These are phyloP conservation scores for Amblyjoppa proteus DNA, from an alignment of 2,888 invertebrate species.

Conservation along the genomic window DNA sequence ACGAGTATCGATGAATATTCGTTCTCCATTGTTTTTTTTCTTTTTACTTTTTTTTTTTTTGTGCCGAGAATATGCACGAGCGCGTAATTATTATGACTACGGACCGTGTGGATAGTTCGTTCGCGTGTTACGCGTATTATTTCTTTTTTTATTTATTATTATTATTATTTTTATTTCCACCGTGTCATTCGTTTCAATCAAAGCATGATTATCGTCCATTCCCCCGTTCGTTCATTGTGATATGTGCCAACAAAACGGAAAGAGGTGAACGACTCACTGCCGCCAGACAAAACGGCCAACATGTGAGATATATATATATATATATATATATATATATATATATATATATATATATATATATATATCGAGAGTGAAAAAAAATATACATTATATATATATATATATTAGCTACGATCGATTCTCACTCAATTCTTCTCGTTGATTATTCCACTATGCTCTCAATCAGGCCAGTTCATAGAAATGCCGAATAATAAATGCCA, in stretches of 20 bases:
- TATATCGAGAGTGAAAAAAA: slow-evolving; percentile 29
- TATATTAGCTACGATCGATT: slow-evolving; percentile 6
- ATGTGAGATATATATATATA: slow-evolving; percentile 19
- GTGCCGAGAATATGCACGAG: slow-evolving; percentile 42
- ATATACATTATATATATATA: slow-evolving; percentile 10
- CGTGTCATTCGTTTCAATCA: slow-evolving; percentile 56
- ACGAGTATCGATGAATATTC: slow-evolving; percentile 50
- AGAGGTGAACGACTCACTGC: slow-evolving; percentile 53
- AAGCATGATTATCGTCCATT: slow-evolving; percentile 62
- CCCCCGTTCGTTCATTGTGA: slow-evolving; percentile 73
- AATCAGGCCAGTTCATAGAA: slow-evolving; percentile 60
- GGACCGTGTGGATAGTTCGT: slow-evolving; percentile 32
- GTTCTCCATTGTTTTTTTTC: background rate
- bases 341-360: slow-evolving; percentile 13
- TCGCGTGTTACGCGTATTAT: slow-evolving; percentile 55
- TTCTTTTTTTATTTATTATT: background rate
- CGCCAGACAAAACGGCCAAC: slow-evolving; percentile 30
- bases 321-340: slow-evolving; percentile 9
- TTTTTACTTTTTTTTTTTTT: slow-evolving; percentile 5
- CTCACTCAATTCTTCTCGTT: slow-evolving; percentile 26
- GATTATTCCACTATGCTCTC: slow-evolving; percentile 53
- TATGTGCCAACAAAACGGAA: slow-evolving; percentile 74
- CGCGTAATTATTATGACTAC: slow-evolving; percentile 36
- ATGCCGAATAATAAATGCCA: slow-evolving; percentile 47
- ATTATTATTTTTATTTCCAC: slow-evolving; percentile 36